These are phyloP conservation scores for Hartigia nigra DNA, from an alignment of 2,888 invertebrate genomes.

Conservation along the genomic window DNA sequence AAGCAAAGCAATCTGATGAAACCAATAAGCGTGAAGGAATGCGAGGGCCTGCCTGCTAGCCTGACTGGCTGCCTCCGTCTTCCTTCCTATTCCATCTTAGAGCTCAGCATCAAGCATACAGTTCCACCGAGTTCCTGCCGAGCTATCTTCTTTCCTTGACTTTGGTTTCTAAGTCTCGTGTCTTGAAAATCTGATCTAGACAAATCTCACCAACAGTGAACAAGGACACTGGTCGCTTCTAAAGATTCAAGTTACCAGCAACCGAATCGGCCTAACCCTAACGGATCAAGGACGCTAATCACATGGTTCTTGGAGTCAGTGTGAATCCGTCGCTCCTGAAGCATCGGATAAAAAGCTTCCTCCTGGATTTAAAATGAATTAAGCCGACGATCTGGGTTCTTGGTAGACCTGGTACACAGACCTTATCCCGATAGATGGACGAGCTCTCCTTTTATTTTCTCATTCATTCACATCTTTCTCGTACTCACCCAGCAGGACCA, in stretches of 20 bases:
- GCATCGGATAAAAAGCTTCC: conserved; percentile 9
- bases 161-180: conserved; percentile 11
- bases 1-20: conserved; percentile 63
- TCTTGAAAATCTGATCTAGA: background rate
- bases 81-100: background rate
- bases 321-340: background rate
- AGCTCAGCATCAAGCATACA: background rate
- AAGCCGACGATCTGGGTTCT: conserved; percentile 2
- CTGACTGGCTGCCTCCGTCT: background rate
- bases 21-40: conserved; percentile 65
- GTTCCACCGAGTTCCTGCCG: conserved; percentile 1
- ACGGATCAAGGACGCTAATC: conserved; percentile 11
- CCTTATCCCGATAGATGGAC: background rate
- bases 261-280: background rate
- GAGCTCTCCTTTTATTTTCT: background rate
- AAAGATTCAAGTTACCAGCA: background rate
- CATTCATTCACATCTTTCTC: background rate
- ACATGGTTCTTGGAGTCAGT: conserved; percentile 14
- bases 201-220: background rate
- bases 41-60: conserved; percentile 29
- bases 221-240: conserved; percentile 8
- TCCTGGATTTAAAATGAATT: conserved; percentile 18
- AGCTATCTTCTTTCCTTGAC: conserved; percentile 28
- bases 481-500: background rate
- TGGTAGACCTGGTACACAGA: background rate